phyloP scores from a whole-genome alignment of 1,140 invertebrate genomes.

The Scaptomyza montana region DNA sequence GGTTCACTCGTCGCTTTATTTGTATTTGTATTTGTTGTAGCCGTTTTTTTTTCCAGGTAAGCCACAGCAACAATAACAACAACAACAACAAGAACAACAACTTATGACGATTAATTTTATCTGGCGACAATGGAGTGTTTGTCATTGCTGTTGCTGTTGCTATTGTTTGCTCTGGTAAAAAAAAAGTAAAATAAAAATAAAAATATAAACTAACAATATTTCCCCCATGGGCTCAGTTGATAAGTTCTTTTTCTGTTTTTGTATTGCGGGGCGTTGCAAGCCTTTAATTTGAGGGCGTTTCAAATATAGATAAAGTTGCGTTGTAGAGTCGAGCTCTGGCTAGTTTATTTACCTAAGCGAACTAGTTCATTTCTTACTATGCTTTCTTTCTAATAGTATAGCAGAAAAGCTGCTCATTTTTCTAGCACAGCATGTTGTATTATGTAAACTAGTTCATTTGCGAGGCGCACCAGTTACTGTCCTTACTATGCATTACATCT shows the following conservation, averaged over 20 bases:
- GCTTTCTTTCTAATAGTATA: no score
- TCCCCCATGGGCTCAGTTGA: conserved; percentile 22
- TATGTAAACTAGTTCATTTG: no score
- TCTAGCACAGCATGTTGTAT: no score
- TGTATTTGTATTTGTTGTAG: conserved; percentile 44
- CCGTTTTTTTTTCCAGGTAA: conserved; percentile 60
- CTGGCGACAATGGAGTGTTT: conserved; percentile 46
- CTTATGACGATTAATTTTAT: conserved; percentile 44
- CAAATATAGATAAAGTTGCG: conserved; percentile 5
- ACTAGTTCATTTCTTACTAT: background rate
- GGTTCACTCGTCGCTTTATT: conserved; percentile 37
- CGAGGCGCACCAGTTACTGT: no score
- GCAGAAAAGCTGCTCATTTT: no score
- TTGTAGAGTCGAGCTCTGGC: background rate
- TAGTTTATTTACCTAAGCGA: background rate
- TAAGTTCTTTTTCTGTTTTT: conserved; percentile 13
- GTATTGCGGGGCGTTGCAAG: conserved; percentile 30
- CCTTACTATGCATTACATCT: no score
- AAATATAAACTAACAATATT: background rate
- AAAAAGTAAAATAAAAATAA: no score
- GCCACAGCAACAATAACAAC: conserved; percentile 19
- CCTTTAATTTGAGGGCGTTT: conserved; percentile 33
- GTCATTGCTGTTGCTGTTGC: conserved; percentile 20
- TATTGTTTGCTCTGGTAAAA: conserved; percentile 29
- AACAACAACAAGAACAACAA: background rate